Evolutionary conservation across 2,888 invertebrate genomes (phyloP), one percentile per base, ranked within the genome.

Genomic region (Hirtodrosophila confusa): DNA sequence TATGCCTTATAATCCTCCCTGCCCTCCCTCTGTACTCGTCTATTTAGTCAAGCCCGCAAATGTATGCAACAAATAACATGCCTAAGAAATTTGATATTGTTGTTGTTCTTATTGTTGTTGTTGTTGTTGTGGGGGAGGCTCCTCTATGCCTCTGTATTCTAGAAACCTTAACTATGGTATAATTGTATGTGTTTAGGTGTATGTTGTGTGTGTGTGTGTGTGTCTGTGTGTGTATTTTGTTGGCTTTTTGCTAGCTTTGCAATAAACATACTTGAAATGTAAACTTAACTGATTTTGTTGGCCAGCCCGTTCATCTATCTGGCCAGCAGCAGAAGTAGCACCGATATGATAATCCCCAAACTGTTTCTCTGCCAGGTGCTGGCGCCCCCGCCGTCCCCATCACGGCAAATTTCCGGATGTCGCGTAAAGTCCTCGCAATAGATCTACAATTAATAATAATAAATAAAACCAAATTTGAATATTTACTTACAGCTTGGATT

Each of bases 391-490:
- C 70, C 63, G 0, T 83, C 82, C 4, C 88, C 89, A 57, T 89
- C 88, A 11, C 86, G 80, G 65, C 91, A 91, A 33, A 68, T 74
- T 27, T 84, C 78, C 39, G 90, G 90, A 78, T 90, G 86, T 47
- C 90, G 78, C 27, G 90, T 89, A 41, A 86, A 90, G 47, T 90
- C 89, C 62, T 90, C 90, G 44, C 91, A 91, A 60, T 91, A 91
- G 17, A 89, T 80, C 91, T 91, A 65, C 5, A 49, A 39, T 10
- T 5, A 27, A 0, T 17, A 17, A 29, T 7, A 1, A n/a, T 0
- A n/a, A 6, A 49, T 35, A 24, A 35, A n/a, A 24, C 35, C 1
- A 7, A 47, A 31, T 27, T n/a, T n/a, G n/a, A n/a, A 27, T 27
- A 27, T 27, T 17, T 17, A 17, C 17, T 17, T 17, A n/a, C 17